These are phyloP conservation scores for Cylloceria caligata DNA, from an alignment of 2,888 invertebrate species.

Conservation along the genomic window DNA sequence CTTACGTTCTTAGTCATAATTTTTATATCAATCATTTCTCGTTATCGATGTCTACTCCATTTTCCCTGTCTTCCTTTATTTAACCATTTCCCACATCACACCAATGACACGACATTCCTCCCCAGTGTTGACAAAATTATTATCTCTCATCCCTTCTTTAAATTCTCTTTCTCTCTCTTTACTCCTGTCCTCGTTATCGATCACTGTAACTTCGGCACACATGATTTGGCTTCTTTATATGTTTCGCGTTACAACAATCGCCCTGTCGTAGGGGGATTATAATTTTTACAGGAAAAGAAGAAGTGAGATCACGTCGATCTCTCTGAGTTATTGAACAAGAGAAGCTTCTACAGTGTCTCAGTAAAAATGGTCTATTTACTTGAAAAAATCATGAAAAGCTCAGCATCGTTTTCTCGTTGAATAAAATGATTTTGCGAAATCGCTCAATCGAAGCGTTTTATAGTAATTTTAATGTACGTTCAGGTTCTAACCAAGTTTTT, in stretches of 20 bases:
- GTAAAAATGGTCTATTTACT: slow-evolving; percentile 18
- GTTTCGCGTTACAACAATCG: slow-evolving; percentile 46
- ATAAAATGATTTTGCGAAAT: slow-evolving; percentile 2
- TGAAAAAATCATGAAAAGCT: background rate
- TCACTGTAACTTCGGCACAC: slow-evolving; percentile 60
- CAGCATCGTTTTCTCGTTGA: slow-evolving; percentile 6
- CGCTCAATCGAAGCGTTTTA: background rate
- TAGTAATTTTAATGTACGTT: background rate
- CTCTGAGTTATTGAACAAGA: slow-evolving; percentile 6
- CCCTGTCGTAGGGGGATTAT: slow-evolving; percentile 17
- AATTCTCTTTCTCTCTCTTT: background rate
- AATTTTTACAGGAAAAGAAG: slow-evolving; percentile 50
- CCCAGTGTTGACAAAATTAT: background rate
- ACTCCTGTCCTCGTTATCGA: slow-evolving; percentile 26
- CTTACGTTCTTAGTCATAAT: slow-evolving; percentile 79
- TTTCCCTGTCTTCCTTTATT: slow-evolving; percentile 34
- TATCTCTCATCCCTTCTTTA: background rate
- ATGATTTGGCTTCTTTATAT: slow-evolving; percentile 64
- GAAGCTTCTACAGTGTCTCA: slow-evolving; percentile 12
- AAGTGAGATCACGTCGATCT: slow-evolving; percentile 24
- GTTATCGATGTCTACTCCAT: slow-evolving; percentile 37
- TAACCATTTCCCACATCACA: slow-evolving; percentile 14
- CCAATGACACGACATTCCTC: slow-evolving; percentile 40
- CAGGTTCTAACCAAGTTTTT: slow-evolving; percentile 14
- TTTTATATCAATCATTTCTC: slow-evolving; percentile 66